These are phyloP conservation scores for pig (Sus scrofa) DNA, from an alignment of 2,113 vertebrate genomes.

Conservation along the genomic window T2T-Sscrofa CM000816.6:39696001-39696500, in stretches of 20 bases:
- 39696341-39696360: neutral
- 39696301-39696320: neutral
- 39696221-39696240: neutral
- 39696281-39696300: neutral
- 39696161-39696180: conserved; percentile 24
- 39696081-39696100: neutral
- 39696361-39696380: conserved; percentile 1
- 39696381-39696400: neutral
- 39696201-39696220: neutral
- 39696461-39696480: neutral
- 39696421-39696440: neutral
- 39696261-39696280: neutral
- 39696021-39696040: neutral
- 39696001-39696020: too few relatives aligned
- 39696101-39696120: neutral
- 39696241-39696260: neutral
- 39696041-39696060: neutral
- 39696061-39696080: neutral
- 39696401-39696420: neutral
- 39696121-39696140: conserved; percentile 14
- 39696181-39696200: neutral
- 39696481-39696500: conserved; percentile 20
- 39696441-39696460: neutral
- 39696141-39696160: neutral
- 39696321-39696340: neutral